Evolutionary conservation across 2,888 invertebrate genomes (phyloP).

Genomic region (Drosophila mimica): DNA sequence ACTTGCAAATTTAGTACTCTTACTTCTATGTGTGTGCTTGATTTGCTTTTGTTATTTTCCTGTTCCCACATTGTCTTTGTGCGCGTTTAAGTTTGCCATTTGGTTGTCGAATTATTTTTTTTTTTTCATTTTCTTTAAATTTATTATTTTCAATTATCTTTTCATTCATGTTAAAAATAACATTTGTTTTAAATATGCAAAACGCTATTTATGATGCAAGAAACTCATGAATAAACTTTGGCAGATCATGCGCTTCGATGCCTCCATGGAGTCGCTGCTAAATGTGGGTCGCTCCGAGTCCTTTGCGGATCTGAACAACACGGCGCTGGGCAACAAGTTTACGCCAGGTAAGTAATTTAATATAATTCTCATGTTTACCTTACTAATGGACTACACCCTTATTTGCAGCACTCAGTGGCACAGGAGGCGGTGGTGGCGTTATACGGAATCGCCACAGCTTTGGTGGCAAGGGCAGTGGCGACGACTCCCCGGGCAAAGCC

Average conservation of each 20-base stretch:
- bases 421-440: slow-evolving; percentile 61
- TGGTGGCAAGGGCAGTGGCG: slow-evolving; percentile 86
- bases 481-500: slow-evolving; percentile 89
- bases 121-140: slow-evolving; percentile 28
- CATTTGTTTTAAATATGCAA: slow-evolving; percentile 51
- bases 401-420: slow-evolving; percentile 67
- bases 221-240: slow-evolving; percentile 78
- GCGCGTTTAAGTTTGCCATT: slow-evolving; percentile 62
- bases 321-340: slow-evolving; percentile 81
- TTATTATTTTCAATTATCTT: slow-evolving; percentile 55
- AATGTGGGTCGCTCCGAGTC: slow-evolving; percentile 93
- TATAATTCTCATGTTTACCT: slow-evolving; percentile 7
- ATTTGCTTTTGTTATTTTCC: slow-evolving; percentile 24
- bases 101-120: slow-evolving; percentile 24
- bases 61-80: slow-evolving; percentile 43
- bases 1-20: slow-evolving; percentile 13
- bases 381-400: slow-evolving; percentile 16
- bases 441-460: slow-evolving; percentile 86
- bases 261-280: slow-evolving; percentile 91
- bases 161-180: slow-evolving; percentile 64
- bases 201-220: slow-evolving; percentile 66
- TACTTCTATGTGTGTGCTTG: slow-evolving; percentile 10
- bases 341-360: slow-evolving; percentile 59
- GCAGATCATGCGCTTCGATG: slow-evolving; percentile 93
- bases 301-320: slow-evolving; percentile 92